A percentile compares a stretch with the other conserved stretches of the same genome.
Evolutionary conservation across 92 coral and sea anemone genomes (phyloP).

Genomic region (Bergia puertoricense): DNA sequence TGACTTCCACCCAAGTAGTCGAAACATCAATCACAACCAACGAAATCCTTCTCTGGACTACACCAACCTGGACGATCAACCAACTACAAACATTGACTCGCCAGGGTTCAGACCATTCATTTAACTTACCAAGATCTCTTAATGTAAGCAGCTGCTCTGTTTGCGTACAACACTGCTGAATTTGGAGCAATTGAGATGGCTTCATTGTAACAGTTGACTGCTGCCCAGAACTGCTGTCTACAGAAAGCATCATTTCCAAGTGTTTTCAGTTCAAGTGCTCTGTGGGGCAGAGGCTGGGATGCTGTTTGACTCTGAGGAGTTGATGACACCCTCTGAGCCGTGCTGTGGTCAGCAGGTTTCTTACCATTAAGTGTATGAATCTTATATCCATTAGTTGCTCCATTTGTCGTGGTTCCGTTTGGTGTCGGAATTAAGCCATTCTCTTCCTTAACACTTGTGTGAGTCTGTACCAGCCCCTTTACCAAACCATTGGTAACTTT

Average conservation of each 20-base stretch:
- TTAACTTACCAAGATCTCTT: constrained; percentile 91
- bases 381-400: constrained; percentile 87
- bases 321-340: constrained; percentile 30
- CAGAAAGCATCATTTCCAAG: constrained; percentile 93
- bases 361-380: constrained; percentile 69
- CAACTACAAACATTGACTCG: no score
- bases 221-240: constrained; percentile 93
- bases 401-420: constrained; percentile 51
- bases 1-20: no score
- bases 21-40: no score
- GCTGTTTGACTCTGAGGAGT: constrained; percentile 35
- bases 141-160: constrained; percentile 96
- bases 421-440: constrained; percentile 51
- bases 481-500: constrained; percentile 72
- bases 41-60: no score
- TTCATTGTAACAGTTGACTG: constrained; percentile 92
- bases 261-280: constrained; percentile 77
- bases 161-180: constrained; percentile 92
- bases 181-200: constrained; percentile 81
- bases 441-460: constrained; percentile 38
- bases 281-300: constrained; percentile 69
- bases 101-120: no score
- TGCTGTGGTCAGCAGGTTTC: constrained; percentile 47
- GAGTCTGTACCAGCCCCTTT: constrained; percentile 38
- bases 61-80: no score